Evolutionary conservation across 2,113 vertebrate genomes (phyloP).

Genomic region (Solea solea): DNA sequence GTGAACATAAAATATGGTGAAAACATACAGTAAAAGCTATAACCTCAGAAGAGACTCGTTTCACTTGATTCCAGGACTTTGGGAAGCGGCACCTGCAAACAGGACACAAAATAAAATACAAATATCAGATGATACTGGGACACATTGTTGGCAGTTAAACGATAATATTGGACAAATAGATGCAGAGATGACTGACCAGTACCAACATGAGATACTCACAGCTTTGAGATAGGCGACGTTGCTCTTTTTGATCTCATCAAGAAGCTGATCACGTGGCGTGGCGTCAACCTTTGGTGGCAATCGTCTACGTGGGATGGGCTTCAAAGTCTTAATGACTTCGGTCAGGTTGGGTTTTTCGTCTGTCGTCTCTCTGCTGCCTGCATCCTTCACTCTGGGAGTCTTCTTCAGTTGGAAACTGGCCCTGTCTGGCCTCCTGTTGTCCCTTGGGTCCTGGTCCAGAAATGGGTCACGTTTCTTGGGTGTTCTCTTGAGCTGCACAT

Average conservation of each 20-base stretch:
- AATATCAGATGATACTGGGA: background rate
- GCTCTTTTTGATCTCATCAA: slow-evolving; percentile 92
- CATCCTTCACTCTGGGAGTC: slow-evolving; percentile 52
- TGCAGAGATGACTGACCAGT: background rate
- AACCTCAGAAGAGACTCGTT: slow-evolving; percentile 76
- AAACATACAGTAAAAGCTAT: background rate
- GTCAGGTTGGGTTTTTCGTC: slow-evolving; percentile 89
- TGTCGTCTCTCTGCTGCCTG: slow-evolving; percentile 51
- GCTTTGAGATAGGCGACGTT: slow-evolving; percentile 94
- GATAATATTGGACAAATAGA: background rate
- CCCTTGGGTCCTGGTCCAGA: slow-evolving; percentile 72
- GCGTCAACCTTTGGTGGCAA: slow-evolving; percentile 87
- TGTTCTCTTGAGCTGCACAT: slow-evolving; percentile 81
- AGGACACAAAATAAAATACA: slow-evolving; percentile 14
- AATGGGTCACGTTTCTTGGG: slow-evolving; percentile 78
- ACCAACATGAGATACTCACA: slow-evolving; percentile 47
- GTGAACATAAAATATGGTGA: slow-evolving; percentile 24
- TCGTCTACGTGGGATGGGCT: slow-evolving; percentile 89
- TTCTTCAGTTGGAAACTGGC: slow-evolving; percentile 77
- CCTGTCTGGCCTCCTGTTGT: slow-evolving; percentile 81
- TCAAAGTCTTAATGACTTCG: slow-evolving; percentile 91
- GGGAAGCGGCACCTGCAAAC: slow-evolving; percentile 89
- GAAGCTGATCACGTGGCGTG: slow-evolving; percentile 90
- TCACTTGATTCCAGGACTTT: slow-evolving; percentile 88
- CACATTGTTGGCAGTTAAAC: background rate